Evolutionary conservation across 1,140 invertebrate species (phyloP).

Genomic region (Pemphigus obesinymphae): DNA sequence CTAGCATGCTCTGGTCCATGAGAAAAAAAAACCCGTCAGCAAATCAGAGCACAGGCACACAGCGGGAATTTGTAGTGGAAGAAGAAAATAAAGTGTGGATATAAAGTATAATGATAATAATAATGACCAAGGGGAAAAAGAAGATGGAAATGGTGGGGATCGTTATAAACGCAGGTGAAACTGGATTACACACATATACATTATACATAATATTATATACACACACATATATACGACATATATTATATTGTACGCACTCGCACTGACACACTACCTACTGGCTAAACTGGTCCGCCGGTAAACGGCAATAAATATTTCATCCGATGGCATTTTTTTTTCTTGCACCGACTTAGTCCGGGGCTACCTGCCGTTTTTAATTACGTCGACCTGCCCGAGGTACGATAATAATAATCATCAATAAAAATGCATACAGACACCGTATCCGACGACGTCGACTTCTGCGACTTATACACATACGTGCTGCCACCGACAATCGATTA

Average conservation of each 20-base stretch:
- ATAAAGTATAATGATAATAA: background rate
- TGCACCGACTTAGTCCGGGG: no score
- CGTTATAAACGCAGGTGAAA: constrained; percentile 23
- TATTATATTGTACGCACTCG: background rate
- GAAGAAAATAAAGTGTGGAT: constrained; percentile 1
- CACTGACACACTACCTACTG: background rate
- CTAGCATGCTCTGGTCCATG: background rate
- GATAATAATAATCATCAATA: background rate
- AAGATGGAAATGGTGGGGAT: constrained; percentile 13
- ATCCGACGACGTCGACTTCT: background rate
- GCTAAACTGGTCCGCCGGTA: constrained; percentile 5
- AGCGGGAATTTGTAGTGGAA: constrained; percentile 4
- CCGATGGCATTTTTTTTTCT: background rate
- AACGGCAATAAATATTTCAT: constrained; percentile 26
- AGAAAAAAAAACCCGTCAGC: constrained; percentile 7
- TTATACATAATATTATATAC: no score
- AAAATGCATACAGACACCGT: background rate
- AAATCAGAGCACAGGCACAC: constrained; percentile 19
- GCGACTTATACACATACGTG: no score
- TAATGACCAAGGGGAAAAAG: background rate
- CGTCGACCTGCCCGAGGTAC: background rate
- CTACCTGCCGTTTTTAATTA: constrained; percentile 24
- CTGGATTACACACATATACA: constrained; percentile 18
- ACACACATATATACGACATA: no score
- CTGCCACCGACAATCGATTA: background rate